Base-by-base conservation (phyloP, 2,797 vertebrate species). In the Oreortyx pictus region DNA sequence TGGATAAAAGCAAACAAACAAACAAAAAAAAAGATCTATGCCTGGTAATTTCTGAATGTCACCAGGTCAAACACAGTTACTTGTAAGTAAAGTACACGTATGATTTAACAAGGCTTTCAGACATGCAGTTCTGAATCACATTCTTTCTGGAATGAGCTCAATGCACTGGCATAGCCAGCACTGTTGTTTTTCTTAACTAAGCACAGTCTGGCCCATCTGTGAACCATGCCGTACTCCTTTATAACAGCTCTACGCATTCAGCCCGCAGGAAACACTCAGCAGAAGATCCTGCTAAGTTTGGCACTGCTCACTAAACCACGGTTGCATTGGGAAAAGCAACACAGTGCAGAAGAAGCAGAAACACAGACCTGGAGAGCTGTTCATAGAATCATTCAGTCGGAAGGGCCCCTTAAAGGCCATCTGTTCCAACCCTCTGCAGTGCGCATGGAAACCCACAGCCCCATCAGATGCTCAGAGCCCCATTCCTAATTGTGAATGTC, bases 41-140 rank as follows among this genome's bases (percentile, higher is more conserved):
- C 17, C 24, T 50, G 57, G 10, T 54, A n/a, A 78, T 18, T 72
- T 77, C 39, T 1, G 0, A 41, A 56, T 13, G 46, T 31, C 43
- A 33, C 13, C 14, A 11, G 4, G 20, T 29, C 35, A 54, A 33
- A 43, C 5, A 14, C 35, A 17, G n/a, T n/a, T 39, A 60, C 15
- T 46, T 10, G 27, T 4, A 19, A 5, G 1, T 33, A 44, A 39
- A 2, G 31, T 3, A 35, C 3, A 33, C 1, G 3, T 1, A 9
- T 0, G 7, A 57, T 24, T 64, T 56, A 54, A 65, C 3, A 4
- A n/a, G 37, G 29, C 54, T 67, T 59, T 54, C 31, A 33, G 41
- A 15, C 20, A 17, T 5, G 18, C 31, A 7, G 2, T 17, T 37
- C 82, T 14, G 5, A 70, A 27, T 18, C 14, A 22, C 50, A 67